Evolutionary conservation across 2,797 vertebrate species (phyloP).

Genomic region (Phrynocephalus vlangalii): DNA sequence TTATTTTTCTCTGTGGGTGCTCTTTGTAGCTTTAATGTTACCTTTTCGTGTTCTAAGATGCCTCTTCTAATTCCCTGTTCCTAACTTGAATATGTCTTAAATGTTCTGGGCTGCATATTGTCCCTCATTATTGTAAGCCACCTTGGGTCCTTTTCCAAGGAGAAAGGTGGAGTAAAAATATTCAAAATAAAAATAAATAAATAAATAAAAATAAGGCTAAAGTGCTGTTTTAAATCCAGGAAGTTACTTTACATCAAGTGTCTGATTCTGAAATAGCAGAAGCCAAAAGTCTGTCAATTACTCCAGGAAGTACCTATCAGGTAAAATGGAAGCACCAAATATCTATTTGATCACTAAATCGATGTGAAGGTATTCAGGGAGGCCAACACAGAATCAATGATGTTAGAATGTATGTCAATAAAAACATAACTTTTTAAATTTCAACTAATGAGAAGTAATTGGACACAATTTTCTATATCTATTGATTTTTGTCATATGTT

Average conservation of each 20-base stretch:
- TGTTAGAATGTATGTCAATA: conserved; percentile 37
- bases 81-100: too few relatives aligned
- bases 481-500: conserved; percentile 65
- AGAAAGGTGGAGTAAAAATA: too few relatives aligned
- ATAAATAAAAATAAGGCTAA: background rate
- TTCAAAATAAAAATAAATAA: too few relatives aligned
- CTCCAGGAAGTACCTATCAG: conserved; percentile 27
- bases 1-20: too few relatives aligned
- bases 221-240: conserved; percentile 28
- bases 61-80: too few relatives aligned
- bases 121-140: too few relatives aligned
- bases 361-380: conserved; percentile 25
- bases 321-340: conserved; percentile 34
- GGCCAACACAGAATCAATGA: conserved; percentile 51
- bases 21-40: too few relatives aligned
- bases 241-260: conserved; percentile 2
- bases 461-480: conserved; percentile 49
- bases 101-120: too few relatives aligned
- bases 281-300: conserved; percentile 36
- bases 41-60: too few relatives aligned
- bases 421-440: conserved; percentile 53
- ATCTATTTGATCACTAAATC: background rate
- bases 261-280: conserved; percentile 19
- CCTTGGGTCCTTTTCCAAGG: too few relatives aligned
- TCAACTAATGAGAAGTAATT: conserved; percentile 59